Evolutionary conservation across 2,888 invertebrate species (phyloP).

Genomic region (Mesoligia furuncula): DNA sequence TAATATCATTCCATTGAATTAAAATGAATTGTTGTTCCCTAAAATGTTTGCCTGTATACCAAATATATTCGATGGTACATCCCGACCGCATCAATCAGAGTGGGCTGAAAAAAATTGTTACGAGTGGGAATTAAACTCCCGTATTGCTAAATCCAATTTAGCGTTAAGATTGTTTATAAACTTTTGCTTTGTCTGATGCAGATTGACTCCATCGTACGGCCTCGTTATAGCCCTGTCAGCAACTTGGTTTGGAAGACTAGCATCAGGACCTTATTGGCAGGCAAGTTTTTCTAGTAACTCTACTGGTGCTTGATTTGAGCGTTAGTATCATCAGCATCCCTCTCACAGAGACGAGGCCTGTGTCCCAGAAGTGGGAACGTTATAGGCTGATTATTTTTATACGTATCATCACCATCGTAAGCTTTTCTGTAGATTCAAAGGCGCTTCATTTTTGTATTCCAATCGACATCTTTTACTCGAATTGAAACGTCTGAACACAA

Average conservation of each 20-base stretch:
- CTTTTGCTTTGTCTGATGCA: slow-evolving; percentile 41
- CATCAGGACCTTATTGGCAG: slow-evolving; percentile 82
- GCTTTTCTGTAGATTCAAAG: neutral
- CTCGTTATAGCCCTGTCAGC: slow-evolving; percentile 65
- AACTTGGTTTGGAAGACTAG: slow-evolving; percentile 75
- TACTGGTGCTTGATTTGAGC: neutral
- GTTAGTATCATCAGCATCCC: neutral
- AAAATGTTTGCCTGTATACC: neutral
- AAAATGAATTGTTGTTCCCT: neutral
- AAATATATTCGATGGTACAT: neutral
- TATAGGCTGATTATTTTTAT: too few species aligned
- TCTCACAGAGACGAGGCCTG: too few species aligned
- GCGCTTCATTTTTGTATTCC: neutral
- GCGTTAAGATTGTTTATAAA: neutral
- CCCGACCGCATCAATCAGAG: neutral
- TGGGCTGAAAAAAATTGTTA: neutral
- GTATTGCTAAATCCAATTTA: neutral
- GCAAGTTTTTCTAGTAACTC: slow-evolving; percentile 34
- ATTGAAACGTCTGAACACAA: neutral
- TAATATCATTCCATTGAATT: neutral
- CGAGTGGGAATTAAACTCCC: neutral
- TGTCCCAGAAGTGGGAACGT: too few species aligned
- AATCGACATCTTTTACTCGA: neutral
- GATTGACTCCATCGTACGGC: slow-evolving; percentile 71
- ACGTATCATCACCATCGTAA: neutral